Evolutionary conservation across 35 echinoderm and acorn worm species (phyloP), one percentile per base, ranked within the genome.

Genomic region (Ophiothrix spiculata): DNA sequence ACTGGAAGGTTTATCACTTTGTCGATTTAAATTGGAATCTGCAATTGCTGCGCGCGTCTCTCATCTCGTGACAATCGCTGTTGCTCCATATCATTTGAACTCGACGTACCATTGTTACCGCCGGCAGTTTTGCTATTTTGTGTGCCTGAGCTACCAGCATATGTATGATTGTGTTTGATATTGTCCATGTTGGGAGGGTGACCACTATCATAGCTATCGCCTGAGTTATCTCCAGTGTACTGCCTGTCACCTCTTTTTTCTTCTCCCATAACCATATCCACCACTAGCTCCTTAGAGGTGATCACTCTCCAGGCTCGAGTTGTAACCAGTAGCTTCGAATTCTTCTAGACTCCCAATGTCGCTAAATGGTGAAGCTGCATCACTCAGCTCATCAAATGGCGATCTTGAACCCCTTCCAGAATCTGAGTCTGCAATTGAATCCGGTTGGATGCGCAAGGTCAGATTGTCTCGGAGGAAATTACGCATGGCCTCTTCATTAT

Each of bases 1-100:
- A 99, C 96, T 10, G 96, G 96, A n/a, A 99, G 86, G 35, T 90
- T 87, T 39, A 99, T 94, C 64, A 99, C 94, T 77, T 99, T 91
- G 8, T 99, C 89, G 10, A 91, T 77, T 13, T 81, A 35, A 39
- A 99, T 60, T 36, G 92, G 96, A 37, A 99, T 90, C 83, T 93
- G 91, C n/a, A n/a, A 75, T n/a, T 82, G n/a, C 36, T 94, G 88
- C 46, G 96, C 96, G 32, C 92, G 85, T 35, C 87, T 94, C 83
- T 99, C 86, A 39, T 99, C 96, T 8, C 96, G 91, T 3, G 85
- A 89, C 0, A 73, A 49, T 25, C 81, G 77, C 39, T 75, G 16
- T n/a, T n/a, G n/a, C 33, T n/a, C 0, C 36, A 79, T 78, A 33
- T 82, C 45, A 64, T 76, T 64, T 21, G 86, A 82, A 13, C 87